phyloP scores from a whole-genome alignment of 2,888 invertebrate species.

The Cistogaster globosa region DNA sequence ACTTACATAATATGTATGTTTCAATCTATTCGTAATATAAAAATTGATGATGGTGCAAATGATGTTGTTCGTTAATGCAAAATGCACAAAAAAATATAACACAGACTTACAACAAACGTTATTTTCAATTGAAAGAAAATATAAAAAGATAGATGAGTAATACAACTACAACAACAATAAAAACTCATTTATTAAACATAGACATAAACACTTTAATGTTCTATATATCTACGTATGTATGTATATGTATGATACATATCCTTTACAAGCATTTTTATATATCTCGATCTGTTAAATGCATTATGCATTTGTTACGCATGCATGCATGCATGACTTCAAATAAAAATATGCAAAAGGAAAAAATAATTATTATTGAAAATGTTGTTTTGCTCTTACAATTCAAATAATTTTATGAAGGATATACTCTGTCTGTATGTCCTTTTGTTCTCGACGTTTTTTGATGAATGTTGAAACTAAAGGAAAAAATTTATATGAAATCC shows the following conservation, averaged over 20 bases:
- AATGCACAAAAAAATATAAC: constrained; percentile 24
- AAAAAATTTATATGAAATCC: neutral
- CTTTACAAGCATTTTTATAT: neutral
- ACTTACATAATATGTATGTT: too few relatives aligned
- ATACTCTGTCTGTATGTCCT: neutral
- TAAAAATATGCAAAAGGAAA: constrained; percentile 51
- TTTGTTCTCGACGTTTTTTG: constrained; percentile 21
- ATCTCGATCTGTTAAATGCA: constrained; percentile 28
- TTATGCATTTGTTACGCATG: constrained; percentile 58
- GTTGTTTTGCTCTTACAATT: constrained; percentile 30
- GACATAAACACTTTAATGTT: neutral
- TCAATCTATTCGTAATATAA: constrained; percentile 46
- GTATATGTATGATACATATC: neutral
- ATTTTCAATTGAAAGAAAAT: constrained; percentile 67
- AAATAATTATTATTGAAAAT: constrained; percentile 65
- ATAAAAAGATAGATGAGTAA: constrained; percentile 68
- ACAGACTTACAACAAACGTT: constrained; percentile 27
- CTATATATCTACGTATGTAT: neutral
- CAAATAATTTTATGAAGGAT: neutral
- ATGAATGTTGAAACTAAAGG: constrained; percentile 9
- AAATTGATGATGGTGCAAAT: constrained; percentile 71
- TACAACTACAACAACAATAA: constrained; percentile 17
- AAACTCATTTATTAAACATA: constrained; percentile 34
- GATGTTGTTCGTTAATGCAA: constrained; percentile 59
- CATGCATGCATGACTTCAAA: constrained; percentile 58